phyloP scores from a whole-genome alignment of 1,140 invertebrate species.

The Heliconius hermathena region DNA sequence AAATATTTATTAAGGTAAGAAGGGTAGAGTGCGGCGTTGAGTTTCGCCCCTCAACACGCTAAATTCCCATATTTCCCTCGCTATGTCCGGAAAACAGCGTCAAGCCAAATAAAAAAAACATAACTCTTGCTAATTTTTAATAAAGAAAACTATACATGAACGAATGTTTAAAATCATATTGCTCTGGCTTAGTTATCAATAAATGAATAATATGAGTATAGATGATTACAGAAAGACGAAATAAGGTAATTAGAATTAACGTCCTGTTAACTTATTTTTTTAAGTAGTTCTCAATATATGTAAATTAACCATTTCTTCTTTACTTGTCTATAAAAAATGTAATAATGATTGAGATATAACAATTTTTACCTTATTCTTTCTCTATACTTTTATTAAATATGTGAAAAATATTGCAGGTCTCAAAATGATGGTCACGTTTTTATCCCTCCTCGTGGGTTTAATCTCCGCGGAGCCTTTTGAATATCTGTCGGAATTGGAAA shows the following conservation, averaged over 20 bases:
- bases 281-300: too few relatives aligned
- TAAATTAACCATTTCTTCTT: too few relatives aligned
- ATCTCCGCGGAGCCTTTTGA: conserved; percentile 42
- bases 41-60: too few relatives aligned
- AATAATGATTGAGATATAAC: too few relatives aligned
- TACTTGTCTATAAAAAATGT: too few relatives aligned
- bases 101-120: too few relatives aligned
- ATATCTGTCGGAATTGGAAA: conserved; percentile 36
- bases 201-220: neutral
- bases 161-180: neutral
- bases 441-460: conserved; percentile 50
- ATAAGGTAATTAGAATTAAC: neutral
- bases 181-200: neutral
- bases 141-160: neutral
- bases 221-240: neutral
- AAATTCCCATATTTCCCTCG: too few relatives aligned
- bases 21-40: too few relatives aligned
- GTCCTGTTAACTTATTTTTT: too few relatives aligned
- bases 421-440: conserved; percentile 48
- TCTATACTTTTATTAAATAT: neutral
- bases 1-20: too few relatives aligned
- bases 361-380: neutral
- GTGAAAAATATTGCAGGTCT: conserved; percentile 45
- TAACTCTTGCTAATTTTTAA: too few relatives aligned
- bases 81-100: too few relatives aligned